Conservation (phyloP, 2,888 invertebrate species). For the Agrochola circellaris region DNA sequence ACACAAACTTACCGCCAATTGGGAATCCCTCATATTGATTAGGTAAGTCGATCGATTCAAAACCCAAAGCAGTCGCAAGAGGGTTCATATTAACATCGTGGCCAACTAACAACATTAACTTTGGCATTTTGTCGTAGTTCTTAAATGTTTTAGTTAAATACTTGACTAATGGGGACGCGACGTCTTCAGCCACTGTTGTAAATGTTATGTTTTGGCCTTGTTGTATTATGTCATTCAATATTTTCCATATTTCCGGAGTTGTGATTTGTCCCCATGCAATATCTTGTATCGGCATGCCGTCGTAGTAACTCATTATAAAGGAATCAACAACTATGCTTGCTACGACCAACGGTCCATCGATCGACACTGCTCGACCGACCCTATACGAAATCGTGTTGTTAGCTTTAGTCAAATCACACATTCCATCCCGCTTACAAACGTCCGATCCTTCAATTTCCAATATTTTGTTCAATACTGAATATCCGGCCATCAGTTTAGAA, state of each 20-base stretch:
- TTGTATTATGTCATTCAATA: too few relatives aligned
- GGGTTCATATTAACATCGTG: slow-evolving; percentile 60
- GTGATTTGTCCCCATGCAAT: slow-evolving; percentile 58
- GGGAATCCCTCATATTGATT: slow-evolving; percentile 57
- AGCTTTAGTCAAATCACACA: slow-evolving; percentile 55
- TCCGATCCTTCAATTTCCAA: slow-evolving; percentile 53
- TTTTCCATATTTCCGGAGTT: too few relatives aligned
- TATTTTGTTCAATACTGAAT: slow-evolving; percentile 47
- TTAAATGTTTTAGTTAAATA: too few relatives aligned
- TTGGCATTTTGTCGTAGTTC: slow-evolving; percentile 25
- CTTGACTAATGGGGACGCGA: too few relatives aligned
- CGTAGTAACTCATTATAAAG: too few relatives aligned
- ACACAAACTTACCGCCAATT: slow-evolving; percentile 60
- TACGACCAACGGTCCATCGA: too few relatives aligned
- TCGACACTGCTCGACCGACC: slow-evolving; percentile 6
- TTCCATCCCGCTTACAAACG: slow-evolving; percentile 43
- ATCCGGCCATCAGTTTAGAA: slow-evolving; percentile 24
- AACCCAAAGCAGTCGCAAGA: slow-evolving; percentile 40
- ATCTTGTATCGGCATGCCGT: slow-evolving; percentile 37
- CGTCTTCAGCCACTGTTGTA: too few relatives aligned
- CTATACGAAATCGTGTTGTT: slow-evolving; percentile 20
- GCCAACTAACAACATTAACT: slow-evolving; percentile 55
- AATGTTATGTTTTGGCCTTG: too few relatives aligned
- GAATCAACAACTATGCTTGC: too few relatives aligned
- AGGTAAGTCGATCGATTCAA: slow-evolving; percentile 45